Percentiles rank a stretch among this genome's conserved stretches.
Evolutionary conservation across 2,797 vertebrate species (phyloP).

Genomic region (Tamandua tetradactyla): DNA sequence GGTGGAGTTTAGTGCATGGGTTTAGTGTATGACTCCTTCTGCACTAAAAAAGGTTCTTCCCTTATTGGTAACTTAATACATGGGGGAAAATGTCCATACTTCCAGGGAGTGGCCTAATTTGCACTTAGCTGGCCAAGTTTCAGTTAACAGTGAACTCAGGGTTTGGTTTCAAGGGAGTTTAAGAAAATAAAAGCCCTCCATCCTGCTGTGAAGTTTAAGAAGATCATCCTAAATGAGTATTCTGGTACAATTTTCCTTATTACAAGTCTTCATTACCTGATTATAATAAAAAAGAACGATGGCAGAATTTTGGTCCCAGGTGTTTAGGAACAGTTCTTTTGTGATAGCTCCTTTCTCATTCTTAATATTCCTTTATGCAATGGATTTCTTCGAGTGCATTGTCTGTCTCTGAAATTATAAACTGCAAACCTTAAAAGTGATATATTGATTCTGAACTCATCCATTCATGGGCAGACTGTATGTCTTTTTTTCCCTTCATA

Average conservation of each 20-base stretch:
- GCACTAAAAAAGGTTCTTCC: background rate
- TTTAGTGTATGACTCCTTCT: background rate
- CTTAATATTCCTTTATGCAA: constrained; percentile 26
- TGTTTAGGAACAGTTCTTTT: constrained; percentile 27
- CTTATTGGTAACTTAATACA: background rate
- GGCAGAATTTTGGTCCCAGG: background rate
- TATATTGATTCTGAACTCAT: background rate
- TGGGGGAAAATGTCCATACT: background rate
- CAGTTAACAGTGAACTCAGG: background rate
- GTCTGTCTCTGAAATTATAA: constrained; percentile 5
- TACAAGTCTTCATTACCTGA: constrained; percentile 1
- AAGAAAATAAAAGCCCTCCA: background rate
- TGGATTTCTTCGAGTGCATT: background rate
- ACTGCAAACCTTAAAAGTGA: background rate
- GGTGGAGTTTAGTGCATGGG: background rate
- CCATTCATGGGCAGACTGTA: background rate
- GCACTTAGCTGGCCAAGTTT: background rate
- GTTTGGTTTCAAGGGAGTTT: constrained; percentile 27
- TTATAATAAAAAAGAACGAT: background rate
- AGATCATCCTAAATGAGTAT: background rate
- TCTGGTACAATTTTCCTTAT: background rate
- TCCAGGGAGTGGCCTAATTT: background rate
- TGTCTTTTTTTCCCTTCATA: background rate
- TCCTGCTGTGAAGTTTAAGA: background rate
- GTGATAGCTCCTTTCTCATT: background rate